Evolutionary conservation across 2,888 invertebrate species (phyloP).

Genomic region (Linnaemya vulpina): DNA sequence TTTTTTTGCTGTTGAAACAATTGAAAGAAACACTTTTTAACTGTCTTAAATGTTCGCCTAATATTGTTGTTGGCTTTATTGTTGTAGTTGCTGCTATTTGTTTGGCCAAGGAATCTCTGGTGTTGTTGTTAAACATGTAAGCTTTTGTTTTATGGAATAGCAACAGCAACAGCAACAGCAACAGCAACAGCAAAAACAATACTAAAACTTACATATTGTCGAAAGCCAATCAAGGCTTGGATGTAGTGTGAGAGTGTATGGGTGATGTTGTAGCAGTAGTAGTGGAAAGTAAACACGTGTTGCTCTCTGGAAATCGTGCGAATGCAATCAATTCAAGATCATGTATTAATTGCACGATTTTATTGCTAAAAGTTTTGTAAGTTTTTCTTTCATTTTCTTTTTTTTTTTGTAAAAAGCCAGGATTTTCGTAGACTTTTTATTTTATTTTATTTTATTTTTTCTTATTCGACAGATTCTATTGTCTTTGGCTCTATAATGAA

Average conservation of each 20-base stretch:
- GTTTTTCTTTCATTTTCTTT: conserved; percentile 13
- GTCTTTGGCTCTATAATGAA: conserved; percentile 50
- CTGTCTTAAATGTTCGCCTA: conserved; percentile 57
- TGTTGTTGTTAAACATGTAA: conserved; percentile 60
- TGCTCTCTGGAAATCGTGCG: conserved; percentile 78
- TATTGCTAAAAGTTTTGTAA: conserved; percentile 73
- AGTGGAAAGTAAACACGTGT: conserved; percentile 76
- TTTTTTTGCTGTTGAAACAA: conserved; percentile 54
- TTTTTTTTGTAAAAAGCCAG: background rate
- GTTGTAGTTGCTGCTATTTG: conserved; percentile 55
- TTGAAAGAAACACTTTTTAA: conserved; percentile 67
- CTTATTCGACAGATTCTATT: conserved; percentile 41
- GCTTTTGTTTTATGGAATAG: conserved; percentile 60
- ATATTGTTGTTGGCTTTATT: conserved; percentile 48
- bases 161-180: conserved; percentile 39
- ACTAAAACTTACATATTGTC: conserved; percentile 39
- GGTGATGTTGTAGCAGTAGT: conserved; percentile 22
- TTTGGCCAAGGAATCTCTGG: conserved; percentile 53
- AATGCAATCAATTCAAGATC: conserved; percentile 78
- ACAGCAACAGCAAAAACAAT: no score
- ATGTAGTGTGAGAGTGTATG: background rate
- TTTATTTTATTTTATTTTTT: conserved; percentile 7
- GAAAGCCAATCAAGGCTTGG: conserved; percentile 27
- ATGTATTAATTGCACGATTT: conserved; percentile 80
- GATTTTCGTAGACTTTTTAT: background rate